phyloP scores from a whole-genome alignment of 2,113 vertebrate species.

The human (Homo sapiens) region DNA sequence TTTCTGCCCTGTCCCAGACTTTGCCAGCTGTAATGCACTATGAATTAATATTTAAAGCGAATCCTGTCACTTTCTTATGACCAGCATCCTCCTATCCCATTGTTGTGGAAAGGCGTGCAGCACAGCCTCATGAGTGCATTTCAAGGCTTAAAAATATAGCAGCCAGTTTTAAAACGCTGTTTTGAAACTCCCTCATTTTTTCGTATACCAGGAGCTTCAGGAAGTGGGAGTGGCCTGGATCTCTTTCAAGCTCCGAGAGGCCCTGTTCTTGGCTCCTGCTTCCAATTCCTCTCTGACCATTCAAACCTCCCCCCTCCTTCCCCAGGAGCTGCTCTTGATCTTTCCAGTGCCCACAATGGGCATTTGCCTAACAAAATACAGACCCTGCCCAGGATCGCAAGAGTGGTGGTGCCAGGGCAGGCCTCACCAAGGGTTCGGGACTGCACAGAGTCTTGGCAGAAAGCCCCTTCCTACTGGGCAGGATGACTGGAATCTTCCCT shows the following conservation, averaged over 20 bases:
- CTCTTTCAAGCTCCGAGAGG: not conserved
- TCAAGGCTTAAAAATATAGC: not conserved
- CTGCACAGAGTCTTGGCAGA: not conserved
- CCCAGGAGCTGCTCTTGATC: too few relatives aligned
- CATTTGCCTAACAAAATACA: not conserved
- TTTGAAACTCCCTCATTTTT: not conserved
- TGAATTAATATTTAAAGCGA: not conserved
- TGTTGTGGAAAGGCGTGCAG: not conserved
- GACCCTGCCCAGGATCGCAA: not conserved
- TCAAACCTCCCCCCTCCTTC: not conserved
- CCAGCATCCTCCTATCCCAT: not conserved
- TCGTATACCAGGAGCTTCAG: not conserved
- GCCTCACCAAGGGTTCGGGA: not conserved
- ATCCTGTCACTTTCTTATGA: not conserved
- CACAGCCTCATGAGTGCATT: accelerated
- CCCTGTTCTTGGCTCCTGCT: not conserved
- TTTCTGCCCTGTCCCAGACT: not conserved
- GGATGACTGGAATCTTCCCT: not conserved
- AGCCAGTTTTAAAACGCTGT: not conserved
- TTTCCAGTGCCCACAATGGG: not conserved
- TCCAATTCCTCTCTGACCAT: not conserved
- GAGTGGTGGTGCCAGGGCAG: not conserved
- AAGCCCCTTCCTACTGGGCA: not conserved
- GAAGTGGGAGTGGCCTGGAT: not conserved
- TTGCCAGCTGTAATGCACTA: accelerated